Conservation (phyloP, 2,113 vertebrate species). For the Polypterus senegalus region DNA sequence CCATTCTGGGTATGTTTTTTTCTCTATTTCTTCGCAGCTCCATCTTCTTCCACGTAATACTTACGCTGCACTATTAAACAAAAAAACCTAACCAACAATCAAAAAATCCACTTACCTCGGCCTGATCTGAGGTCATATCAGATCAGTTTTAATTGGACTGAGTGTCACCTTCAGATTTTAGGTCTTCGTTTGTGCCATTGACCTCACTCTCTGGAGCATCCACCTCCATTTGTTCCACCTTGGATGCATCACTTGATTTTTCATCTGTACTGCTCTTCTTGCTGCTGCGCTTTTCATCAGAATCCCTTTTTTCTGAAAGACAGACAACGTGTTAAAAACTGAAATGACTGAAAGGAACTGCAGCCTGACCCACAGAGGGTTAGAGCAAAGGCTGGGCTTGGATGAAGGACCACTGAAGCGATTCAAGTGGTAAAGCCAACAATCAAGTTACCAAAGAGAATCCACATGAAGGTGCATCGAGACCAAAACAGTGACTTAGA, state of each 20-base stretch:
- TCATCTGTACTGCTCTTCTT: conserved; percentile 79
- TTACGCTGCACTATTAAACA: conserved; percentile 98
- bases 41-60: conserved; percentile 97
- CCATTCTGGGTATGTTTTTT: conserved; percentile 90
- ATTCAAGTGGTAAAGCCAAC: no score
- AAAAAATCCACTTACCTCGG: conserved; percentile 96
- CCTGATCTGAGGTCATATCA: conserved; percentile 99
- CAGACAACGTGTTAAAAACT: conserved; percentile 19
- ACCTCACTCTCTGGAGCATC: conserved; percentile 74
- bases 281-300: conserved; percentile 87
- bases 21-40: conserved; percentile 86
- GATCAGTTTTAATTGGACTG: conserved; percentile 99
- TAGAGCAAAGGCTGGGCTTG: no score
- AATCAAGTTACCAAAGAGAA: no score
- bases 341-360: no score
- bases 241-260: conserved; percentile 65
- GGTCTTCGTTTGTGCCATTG: conserved; percentile 92
- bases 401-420: no score
- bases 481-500: no score
- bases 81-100: conserved; percentile 75
- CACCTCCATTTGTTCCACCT: conserved; percentile 78
- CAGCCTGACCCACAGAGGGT: no score
- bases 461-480: no score
- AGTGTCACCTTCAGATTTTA: conserved; percentile 99
- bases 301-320: conserved; percentile 77